Conservation (phyloP, 2,888 invertebrate species). For the Papilio protenor region DNA sequence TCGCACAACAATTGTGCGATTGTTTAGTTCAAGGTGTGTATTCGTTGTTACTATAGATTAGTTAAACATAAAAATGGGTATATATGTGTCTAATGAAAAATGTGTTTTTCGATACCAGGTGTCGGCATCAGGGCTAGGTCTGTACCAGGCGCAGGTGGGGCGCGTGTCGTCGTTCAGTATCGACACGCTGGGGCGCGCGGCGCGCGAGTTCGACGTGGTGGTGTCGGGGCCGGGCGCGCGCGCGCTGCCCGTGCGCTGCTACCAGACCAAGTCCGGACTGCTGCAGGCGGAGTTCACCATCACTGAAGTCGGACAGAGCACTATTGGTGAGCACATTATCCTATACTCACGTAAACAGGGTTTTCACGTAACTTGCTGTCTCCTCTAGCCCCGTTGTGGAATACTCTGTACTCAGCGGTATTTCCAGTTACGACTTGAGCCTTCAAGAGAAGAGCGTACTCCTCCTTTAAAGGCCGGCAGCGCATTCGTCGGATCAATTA, state of each 20-base stretch:
- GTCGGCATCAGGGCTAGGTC: slow-evolving; percentile 90
- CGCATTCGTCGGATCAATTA: too few species aligned
- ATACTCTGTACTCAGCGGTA: too few species aligned
- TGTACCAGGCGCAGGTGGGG: slow-evolving; percentile 93
- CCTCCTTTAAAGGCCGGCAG: too few species aligned
- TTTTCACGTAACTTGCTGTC: too few species aligned
- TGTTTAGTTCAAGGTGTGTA: too few species aligned
- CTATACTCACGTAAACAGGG: too few species aligned
- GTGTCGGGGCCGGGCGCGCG: slow-evolving; percentile 92
- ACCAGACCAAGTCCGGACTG: slow-evolving; percentile 98
- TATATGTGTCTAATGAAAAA: not conserved
- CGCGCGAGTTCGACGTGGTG: slow-evolving; percentile 95
- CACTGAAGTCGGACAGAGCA: slow-evolving; percentile 88
- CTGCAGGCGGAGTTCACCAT: slow-evolving; percentile 97
- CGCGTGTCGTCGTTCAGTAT: slow-evolving; percentile 94
- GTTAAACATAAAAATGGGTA: not conserved
- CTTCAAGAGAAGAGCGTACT: too few species aligned
- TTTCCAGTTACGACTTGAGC: too few species aligned
- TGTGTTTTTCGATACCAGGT: slow-evolving; percentile 66
- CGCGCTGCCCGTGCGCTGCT: slow-evolving; percentile 95
- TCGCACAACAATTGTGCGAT: too few species aligned
- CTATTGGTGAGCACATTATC: slow-evolving; percentile 79
- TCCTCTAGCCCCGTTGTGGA: too few species aligned
- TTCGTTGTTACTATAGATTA: not conserved
- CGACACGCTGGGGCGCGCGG: slow-evolving; percentile 93